Conservation (phyloP, 2,113 vertebrate species). For the Nannospalax galili region DNA sequence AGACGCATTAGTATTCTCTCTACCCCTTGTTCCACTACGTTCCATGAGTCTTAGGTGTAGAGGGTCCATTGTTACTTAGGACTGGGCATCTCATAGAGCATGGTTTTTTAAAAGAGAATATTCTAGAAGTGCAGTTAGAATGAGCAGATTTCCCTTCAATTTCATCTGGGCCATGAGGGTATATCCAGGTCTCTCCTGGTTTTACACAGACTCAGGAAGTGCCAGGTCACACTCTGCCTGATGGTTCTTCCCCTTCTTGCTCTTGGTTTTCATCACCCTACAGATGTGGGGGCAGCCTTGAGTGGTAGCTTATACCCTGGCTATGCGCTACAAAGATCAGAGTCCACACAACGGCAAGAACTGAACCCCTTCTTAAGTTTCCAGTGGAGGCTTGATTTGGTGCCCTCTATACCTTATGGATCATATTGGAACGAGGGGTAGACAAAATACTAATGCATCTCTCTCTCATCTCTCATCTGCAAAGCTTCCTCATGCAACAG, state of each 20-base stretch:
- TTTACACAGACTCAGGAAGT: rapidly evolving
- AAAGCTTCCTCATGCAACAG: too few species aligned
- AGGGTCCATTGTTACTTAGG: too few species aligned
- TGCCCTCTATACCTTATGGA: too few species aligned
- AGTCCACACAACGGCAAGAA: neutral
- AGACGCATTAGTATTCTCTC: too few species aligned
- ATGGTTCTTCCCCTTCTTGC: neutral
- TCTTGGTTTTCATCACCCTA: neutral
- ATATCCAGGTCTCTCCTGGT: neutral
- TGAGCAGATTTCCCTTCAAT: neutral
- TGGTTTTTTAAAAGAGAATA: neutral
- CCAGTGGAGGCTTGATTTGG: neutral
- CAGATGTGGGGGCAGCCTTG: neutral
- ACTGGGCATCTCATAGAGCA: too few species aligned
- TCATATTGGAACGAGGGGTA: too few species aligned
- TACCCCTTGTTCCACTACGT: too few species aligned
- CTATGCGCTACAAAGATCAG: neutral
- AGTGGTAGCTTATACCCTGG: neutral
- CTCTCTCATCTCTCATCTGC: too few species aligned
- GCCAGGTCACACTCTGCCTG: neutral
- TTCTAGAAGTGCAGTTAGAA: neutral
- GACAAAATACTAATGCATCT: too few species aligned
- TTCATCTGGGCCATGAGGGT: too few species aligned
- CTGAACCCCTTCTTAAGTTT: neutral
- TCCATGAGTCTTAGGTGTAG: too few species aligned